Evolutionary conservation across 2,888 invertebrate genomes (phyloP), one percentile per base, ranked within the genome.

Genomic region (Melanostoma scalare): DNA sequence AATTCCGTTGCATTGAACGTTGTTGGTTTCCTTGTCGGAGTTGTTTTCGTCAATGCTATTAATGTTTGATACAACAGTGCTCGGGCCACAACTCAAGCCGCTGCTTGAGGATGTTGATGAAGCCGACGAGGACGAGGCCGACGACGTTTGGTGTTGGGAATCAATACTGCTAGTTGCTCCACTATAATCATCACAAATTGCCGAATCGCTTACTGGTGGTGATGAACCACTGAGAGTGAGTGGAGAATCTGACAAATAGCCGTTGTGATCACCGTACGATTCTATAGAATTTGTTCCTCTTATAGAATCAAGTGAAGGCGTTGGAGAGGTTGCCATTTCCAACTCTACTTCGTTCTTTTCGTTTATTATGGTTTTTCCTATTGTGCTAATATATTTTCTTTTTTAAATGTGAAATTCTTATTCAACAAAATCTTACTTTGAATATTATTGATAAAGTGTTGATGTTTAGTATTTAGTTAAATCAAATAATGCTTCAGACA

Each of bases 291-390:
- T 96, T 93, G 96, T 96, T 86, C 91, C 91, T 91, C 95, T 95
- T 93, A 96, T 94, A 93, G 97, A 97, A 94, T 97, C 97, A 93
- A 97, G 93, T 92, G 97, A 97, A 93, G 96, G 96, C 93, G 97
- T 96, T 92, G 94, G 94, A 87, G 91, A 91, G 93, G 97, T 96
- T 94, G 96, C 97, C 97, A 97, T 96, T 94, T 96, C 77, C 77
- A 77, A 61, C 48, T 48, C 20, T 20, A 20, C 20, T 20, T 20
- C 20, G 20, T 20, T 20, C 0, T 38, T 56, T 20, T 10, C 35
- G 40, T 42, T 42, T 42, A 8, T 6, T 56, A 10, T 56, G 35
- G 4, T 36, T 55, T 55, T 56, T 56, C 38, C 10, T 30, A 9
- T 31, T 53, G 3, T 4, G 40, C 31, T 6, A 3, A 20, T 20